Base-by-base conservation (phyloP, 2,888 invertebrate genomes). In the Phengaris arion region DNA sequence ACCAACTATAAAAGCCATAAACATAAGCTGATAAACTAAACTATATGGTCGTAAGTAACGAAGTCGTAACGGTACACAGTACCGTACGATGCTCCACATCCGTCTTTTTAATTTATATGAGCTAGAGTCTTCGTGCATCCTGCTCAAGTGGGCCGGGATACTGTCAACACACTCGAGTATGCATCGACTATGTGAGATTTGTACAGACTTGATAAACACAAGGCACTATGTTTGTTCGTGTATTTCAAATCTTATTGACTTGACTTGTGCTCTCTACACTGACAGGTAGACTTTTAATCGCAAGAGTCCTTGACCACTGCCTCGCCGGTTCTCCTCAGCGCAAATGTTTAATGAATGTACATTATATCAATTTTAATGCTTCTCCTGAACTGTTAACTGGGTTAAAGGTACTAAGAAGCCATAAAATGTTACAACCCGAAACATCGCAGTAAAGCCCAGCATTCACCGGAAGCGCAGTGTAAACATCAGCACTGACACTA, bases 401-500 rank as follows among this genome's bases (percentile, higher is more conserved):
- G 57, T 57, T 9, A 9, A 15, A 57, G 15, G 57, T 15, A 9
- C 6, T 57, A 15, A 9, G 4, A 15, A 35, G 35, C 35, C 35
- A 2, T 35, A 35, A 35, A 35, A 35, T 2, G 35, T 4, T 35
- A 35, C 35, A 35, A 35, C 35, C 35, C 35, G 35, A 35, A 35
- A 35, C 35, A 35, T 35, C 35, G 35, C 35, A 35, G 35, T 35
- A 35, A 35, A 57, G 15, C 15, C 3, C 57, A 64, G 51, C 59
- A 74, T 64, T 52, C 51, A 64, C 22, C 54, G 51, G 7, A 13
- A 51, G 22, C 73, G 55, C 45, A 55, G 57, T 46, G 73, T 59
- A 74, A 64, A 74, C 59, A 64, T 51, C 51, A 73, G 55, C 45
- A 54, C 54, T 59, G 75, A 68, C 57, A 15, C 52, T 54, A 74